Evolutionary conservation across 2,113 vertebrate species (phyloP).

Genomic region (Pelecanus crispus): DNA sequence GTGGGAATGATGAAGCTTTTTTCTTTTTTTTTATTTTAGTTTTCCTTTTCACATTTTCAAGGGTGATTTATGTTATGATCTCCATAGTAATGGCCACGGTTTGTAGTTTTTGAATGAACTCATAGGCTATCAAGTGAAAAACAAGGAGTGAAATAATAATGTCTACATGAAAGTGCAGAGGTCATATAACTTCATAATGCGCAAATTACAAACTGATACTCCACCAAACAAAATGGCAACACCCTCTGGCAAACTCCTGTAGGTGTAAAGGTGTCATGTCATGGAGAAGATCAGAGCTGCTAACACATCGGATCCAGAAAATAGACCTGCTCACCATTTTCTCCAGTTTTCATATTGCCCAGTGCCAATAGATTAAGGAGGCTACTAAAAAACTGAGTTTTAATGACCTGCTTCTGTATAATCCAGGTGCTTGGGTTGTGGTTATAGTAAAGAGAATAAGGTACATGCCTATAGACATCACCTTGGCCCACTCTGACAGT

Average conservation of each 20-base stretch:
- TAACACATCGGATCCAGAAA: fast-evolving
- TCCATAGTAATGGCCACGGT: not conserved
- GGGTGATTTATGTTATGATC: not conserved
- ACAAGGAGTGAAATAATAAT: not conserved
- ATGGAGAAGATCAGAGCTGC: not conserved
- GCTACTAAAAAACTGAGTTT: not conserved
- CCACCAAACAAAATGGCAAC: not conserved
- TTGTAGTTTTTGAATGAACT: not conserved
- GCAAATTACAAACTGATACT: not conserved
- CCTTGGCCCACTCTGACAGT: not conserved
- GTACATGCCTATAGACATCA: not conserved
- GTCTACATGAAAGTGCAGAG: not conserved
- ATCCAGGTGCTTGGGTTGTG: too few relatives aligned
- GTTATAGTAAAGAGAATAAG: not conserved
- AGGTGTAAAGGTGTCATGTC: not conserved
- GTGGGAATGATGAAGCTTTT: not conserved
- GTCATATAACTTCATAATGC: not conserved
- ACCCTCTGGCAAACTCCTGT: not conserved
- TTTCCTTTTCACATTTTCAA: not conserved
- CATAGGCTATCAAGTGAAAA: not conserved
- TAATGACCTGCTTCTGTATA: not conserved
- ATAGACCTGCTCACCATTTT: not conserved
- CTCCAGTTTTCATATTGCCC: not conserved
- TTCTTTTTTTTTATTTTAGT: not conserved
- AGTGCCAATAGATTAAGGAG: not conserved